Base-by-base conservation (phyloP, 2,888 invertebrate species). In the Spicauda simplicius region DNA sequence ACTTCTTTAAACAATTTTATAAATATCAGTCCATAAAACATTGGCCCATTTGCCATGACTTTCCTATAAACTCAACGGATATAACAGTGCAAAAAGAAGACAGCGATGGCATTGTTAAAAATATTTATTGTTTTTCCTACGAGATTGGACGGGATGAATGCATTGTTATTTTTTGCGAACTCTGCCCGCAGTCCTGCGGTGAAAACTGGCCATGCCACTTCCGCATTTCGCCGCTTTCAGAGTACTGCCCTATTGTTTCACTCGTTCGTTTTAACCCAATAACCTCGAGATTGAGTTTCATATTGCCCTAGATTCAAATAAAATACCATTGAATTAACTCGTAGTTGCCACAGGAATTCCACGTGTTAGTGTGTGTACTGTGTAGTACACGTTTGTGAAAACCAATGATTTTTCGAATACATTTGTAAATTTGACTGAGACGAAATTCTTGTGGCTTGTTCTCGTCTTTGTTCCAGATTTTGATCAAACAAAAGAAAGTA, bases 191-290 rank as follows among this genome's bases (percentile, higher is more conserved):
- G 30, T 55, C 55, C 55, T n/a, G 30, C 55, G 30, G 30, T 30
- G 14, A 55, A 55, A 55, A 50, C 59, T 50, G 59, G 30, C 50
- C 59, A 25, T 50, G 45, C 50, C 16, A 59, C 25, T 58, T 48
- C 25, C 57, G 25, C 41, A 14, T 57, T 57, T 19, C 7, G 10
- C 58, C 58, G 58, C 59, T 48, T 59, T 59, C 20, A 20, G 37
- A 18, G 16, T 12, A 50, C 30, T 50, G 59, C 50, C 30, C 59
- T 30, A 59, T 59, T 59, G 59, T 59, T 59, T 59, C n/a, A 48
- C 18, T 20, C 59, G 59, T 59, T 59, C 59, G 59, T 59, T 59
- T 59, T 59, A 59, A 59, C 59, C 50, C 59, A 59, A 59, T 59
- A 59, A 59, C 59, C 16, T 18, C 50, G 50, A 48, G 50, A 59